A percentile compares a stretch with the other conserved stretches of the same genome.
Conservation (phyloP, 1,140 invertebrate genomes). For the Trichonephila inaurata region DNA sequence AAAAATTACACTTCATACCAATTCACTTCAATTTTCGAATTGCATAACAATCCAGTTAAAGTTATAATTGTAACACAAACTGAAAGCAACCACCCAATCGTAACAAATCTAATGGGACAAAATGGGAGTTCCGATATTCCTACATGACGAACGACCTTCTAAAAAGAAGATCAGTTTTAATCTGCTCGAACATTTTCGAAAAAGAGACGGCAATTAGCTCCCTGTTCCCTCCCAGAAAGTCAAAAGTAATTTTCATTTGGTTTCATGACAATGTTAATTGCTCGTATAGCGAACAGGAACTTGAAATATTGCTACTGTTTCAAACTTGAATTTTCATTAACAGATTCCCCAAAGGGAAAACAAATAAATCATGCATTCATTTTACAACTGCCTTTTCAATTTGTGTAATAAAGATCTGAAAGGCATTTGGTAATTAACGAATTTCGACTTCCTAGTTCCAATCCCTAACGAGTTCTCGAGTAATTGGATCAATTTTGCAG, state of each 20-base stretch:
- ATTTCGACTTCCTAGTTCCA: neutral
- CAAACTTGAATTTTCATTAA: neutral
- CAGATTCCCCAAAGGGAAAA: neutral
- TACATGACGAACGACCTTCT: neutral
- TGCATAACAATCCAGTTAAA: neutral
- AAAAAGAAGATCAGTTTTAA: neutral
- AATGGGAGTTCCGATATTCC: neutral
- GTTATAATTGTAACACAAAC: neutral
- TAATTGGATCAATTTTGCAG: neutral
- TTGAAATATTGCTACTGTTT: neutral
- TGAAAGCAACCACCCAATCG: neutral
- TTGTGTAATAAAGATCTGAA: neutral
- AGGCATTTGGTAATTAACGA: constrained; percentile 6
- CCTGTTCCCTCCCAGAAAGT: neutral
- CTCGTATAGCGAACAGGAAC: neutral
- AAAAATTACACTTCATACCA: neutral
- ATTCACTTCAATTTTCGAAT: neutral
- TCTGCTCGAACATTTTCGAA: neutral
- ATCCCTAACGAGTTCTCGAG: neutral
- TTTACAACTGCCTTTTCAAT: neutral
- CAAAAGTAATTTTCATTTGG: neutral
- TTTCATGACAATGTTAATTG: neutral
- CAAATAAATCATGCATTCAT: neutral
- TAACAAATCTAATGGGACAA: neutral
- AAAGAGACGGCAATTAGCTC: neutral